phyloP scores from a whole-genome alignment of 2,888 invertebrate species.

The Cactoblastis cactorum region DNA sequence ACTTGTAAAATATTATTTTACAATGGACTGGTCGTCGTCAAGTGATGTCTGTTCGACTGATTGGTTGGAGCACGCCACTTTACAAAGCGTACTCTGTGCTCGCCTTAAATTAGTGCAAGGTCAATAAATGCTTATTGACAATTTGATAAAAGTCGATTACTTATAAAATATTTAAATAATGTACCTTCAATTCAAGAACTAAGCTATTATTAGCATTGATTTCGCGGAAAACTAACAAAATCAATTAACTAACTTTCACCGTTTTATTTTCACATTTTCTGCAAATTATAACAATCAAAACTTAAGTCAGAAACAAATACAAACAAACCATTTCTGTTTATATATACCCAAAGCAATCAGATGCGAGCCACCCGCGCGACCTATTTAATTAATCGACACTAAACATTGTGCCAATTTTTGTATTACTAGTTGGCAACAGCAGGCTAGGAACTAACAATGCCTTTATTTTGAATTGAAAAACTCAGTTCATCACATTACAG shows the following conservation, averaged over 20 bases:
- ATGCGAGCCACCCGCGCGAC: constrained; percentile 6
- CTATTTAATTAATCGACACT: constrained; percentile 15
- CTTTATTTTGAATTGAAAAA: not conserved
- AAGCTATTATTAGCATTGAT: no score
- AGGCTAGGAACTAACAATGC: not conserved
- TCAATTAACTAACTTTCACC: no score
- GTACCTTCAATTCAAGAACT: no score
- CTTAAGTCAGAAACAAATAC: no score
- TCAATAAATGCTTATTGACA: constrained; percentile 16
- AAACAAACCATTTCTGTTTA: not conserved
- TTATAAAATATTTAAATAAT: not conserved
- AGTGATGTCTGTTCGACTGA: constrained; percentile 1
- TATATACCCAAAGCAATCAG: not conserved
- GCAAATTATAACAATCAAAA: no score
- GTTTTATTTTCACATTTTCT: no score
- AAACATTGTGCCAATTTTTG: constrained; percentile 14
- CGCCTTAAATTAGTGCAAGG: constrained; percentile 21
- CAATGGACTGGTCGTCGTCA: not conserved
- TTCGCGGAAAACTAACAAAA: no score
- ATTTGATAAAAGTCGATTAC: not conserved
- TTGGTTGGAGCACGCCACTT: constrained; percentile 6
- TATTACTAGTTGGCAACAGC: constrained; percentile 14
- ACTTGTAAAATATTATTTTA: not conserved
- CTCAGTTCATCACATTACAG: no score
- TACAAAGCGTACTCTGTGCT: constrained; percentile 13